Evolutionary conservation across 2,797 vertebrate genomes (phyloP), one percentile per base, ranked within the genome.

Genomic region (Darevskia nairensis): DNA sequence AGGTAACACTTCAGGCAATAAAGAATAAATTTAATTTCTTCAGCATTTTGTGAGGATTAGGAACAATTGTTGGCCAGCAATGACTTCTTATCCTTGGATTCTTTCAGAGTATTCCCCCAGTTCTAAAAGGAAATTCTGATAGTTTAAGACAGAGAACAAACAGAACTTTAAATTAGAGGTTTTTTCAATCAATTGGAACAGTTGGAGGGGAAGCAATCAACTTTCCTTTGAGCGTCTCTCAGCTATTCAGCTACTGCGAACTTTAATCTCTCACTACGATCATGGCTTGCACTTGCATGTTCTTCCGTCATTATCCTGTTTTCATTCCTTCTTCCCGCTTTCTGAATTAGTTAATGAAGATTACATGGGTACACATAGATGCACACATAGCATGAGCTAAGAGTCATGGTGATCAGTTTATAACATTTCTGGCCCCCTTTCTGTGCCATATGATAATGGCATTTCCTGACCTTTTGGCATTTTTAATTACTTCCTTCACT

Each of bases 1-100:
- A 98, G 98, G 98, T 98, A 98, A 98, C 98, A 97, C 97, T 97
- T 96, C 1, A 94, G 96, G 96, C 96, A 96, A 97, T 97, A 97
- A 97, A 97, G 97, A 98, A 97, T 98, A 98, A 98, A 98, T 98
- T 98, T 97, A 98, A 98, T 97, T 98, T 98, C 97, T 97, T 94
- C 96, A 97, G 97, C 96, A 97, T 98, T 98, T 98, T 97, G 97
- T 97, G 96, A 96, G 97, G 98, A 98, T 98, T 98, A 98, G 94
- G 96, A 96, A 97, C 97, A 97, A 98, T 97, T 97, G 97, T 97
- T 95, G 93, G 96, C 93, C 95, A 89, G 96, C 96, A 97, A 97
- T 96, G 97, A 97, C 97, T 97, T 98, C 96, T 97, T 97, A 97
- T 97, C 97, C 97, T 96, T 87, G 87, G 92, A 94, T 96, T 96